Base-by-base conservation (phyloP, 2,113 vertebrate genomes). In the Ancistrus triradiatus region DNA sequence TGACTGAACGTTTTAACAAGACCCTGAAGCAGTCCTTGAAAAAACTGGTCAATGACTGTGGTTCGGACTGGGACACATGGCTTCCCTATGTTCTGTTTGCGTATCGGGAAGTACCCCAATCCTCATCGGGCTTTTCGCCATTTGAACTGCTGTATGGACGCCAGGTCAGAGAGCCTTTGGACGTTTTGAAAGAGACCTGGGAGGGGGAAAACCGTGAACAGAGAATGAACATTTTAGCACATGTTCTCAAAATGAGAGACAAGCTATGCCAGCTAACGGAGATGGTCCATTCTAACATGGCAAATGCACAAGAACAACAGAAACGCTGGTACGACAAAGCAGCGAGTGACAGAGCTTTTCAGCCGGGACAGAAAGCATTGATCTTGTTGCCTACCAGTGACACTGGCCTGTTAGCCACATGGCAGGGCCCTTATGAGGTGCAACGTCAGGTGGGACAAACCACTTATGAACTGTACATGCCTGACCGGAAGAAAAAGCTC, bases 381-480 rank as follows among this genome's bases (percentile, higher is more conserved):
- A 7, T 42, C 8, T 15, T 59, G 22, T 6, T 59, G 13, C 57
- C 40, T 10, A 40, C 37, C 7, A 11, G 7, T 3, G 43, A 46
- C 15, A 46, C 43, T 9, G 17, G 43, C 4, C 43, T 46, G 15
- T 9, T 63, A 3, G 60, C 59, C n/a, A 50, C 63, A 3, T 70
- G 59, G 59, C 60, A 70, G 24, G 24, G 60, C 2, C 44, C 52
- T 10, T 63, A 43, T 40, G 51, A 40, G 10, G 35, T 60, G n/a
- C 3, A 14, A 7, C 1, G 5, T 6, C 40, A 42, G 21, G 4
- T 19, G 2, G 37, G 24, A 27, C 21, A 25, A 8, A 33, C 46
- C 1, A 63, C 37, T 1, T 43, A 63, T 31, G 31, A 56, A 38
- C 43, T 69, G 6, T 31, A 11, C 9, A 1, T 56, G 11, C 33